These are phyloP conservation scores for Lasaia peninsularis DNA, from an alignment of 1,140 invertebrate genomes.

Conservation along the genomic window DNA sequence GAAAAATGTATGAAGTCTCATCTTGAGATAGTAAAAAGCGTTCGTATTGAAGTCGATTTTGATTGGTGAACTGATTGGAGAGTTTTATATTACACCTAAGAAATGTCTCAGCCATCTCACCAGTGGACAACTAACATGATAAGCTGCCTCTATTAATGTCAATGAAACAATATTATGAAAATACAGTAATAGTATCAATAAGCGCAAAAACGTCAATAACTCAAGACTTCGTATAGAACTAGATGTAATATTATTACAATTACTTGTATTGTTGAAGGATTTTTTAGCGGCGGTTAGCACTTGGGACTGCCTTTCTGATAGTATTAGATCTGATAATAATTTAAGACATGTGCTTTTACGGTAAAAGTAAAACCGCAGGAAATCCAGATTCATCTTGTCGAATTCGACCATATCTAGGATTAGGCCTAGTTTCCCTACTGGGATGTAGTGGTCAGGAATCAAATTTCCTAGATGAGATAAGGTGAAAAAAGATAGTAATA, in stretches of 20 bases:
- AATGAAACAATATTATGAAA: conserved; percentile 15
- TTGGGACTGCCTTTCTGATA: no score
- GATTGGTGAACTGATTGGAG: conserved; percentile 56
- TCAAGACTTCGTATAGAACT: neutral
- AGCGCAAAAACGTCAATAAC: neutral
- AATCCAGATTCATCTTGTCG: no score
- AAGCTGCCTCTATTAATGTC: conserved; percentile 17
- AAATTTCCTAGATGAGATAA: no score
- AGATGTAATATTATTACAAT: neutral
- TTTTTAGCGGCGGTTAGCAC: no score
- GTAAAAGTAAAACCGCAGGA: no score
- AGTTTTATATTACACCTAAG: conserved; percentile 51
- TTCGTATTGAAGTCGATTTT: conserved; percentile 52
- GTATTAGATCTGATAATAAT: no score
- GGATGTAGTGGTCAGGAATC: no score
- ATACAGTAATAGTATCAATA: conserved; percentile 16
- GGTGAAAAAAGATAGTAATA: no score
- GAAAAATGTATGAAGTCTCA: conserved; percentile 70
- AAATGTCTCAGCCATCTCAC: conserved; percentile 22
- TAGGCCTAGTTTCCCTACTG: no score
- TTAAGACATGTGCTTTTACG: no score
- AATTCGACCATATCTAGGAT: no score
- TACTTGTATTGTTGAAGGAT: no score
- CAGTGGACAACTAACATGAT: conserved; percentile 18
- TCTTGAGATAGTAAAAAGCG: conserved; percentile 49